A percentile compares a stretch with the other conserved stretches of the same genome.
phyloP scores from a whole-genome alignment of 2,113 vertebrate genomes.

The Pseudorhombus dupliciocellatus region DNA sequence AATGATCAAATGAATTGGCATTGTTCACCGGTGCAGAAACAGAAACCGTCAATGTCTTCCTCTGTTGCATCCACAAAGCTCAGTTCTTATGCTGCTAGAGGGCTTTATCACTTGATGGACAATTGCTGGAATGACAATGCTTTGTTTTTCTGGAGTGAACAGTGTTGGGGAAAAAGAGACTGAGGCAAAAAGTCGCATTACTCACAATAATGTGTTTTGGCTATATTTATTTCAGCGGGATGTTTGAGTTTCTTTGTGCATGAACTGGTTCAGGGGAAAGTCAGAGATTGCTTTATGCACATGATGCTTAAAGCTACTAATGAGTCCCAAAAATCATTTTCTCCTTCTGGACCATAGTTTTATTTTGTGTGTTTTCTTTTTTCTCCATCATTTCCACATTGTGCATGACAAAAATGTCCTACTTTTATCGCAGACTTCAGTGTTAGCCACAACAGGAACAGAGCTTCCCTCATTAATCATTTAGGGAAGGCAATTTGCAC shows the following conservation, averaged over 20 bases:
- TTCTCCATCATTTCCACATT: not conserved
- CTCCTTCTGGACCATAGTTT: not conserved
- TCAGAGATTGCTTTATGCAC: conserved; percentile 20
- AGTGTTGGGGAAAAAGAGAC: not conserved
- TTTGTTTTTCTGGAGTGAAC: not conserved
- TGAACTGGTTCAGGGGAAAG: conserved; percentile 5
- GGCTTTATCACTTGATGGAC: not conserved
- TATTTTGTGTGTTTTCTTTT: not conserved
- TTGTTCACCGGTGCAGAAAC: not conserved
- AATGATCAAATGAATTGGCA: not conserved
- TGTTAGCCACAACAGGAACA: conserved; percentile 32
- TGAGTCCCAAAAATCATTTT: conserved; percentile 7
- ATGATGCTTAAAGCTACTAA: conserved; percentile 7
- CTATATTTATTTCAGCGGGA: not conserved
- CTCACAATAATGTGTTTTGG: not conserved
- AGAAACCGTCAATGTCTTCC: not conserved
- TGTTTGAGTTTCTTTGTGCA: conserved; percentile 8
- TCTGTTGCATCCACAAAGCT: not conserved
- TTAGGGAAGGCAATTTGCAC: conserved; percentile 68
- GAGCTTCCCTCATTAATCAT: conserved; percentile 70
- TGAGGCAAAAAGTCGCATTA: not conserved
- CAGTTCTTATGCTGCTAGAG: not conserved
- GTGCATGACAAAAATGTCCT: conserved; percentile 12
- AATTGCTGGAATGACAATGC: not conserved
- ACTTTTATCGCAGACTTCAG: conserved; percentile 27